phyloP scores from a whole-genome alignment of 2,797 vertebrate genomes.

The Acanthurus lineatus region DNA sequence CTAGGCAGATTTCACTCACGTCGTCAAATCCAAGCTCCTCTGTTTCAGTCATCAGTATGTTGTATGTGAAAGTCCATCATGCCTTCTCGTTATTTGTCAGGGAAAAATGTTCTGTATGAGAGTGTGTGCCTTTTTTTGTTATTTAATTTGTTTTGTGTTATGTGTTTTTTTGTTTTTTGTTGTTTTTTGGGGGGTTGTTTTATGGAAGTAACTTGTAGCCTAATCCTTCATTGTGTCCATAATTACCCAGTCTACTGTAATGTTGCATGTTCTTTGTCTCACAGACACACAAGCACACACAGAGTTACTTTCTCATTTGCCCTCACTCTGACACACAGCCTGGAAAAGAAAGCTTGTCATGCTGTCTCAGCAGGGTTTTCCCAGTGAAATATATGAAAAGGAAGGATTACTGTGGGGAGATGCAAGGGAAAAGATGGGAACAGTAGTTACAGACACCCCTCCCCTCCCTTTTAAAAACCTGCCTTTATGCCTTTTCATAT shows the following conservation, averaged over 20 bases:
- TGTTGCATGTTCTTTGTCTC: conserved; percentile 54
- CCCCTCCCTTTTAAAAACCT: neutral
- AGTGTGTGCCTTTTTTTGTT: too few relatives aligned
- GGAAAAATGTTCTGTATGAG: neutral
- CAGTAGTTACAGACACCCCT: neutral
- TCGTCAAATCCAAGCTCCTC: conserved; percentile 29
- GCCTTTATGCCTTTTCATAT: too few relatives aligned
- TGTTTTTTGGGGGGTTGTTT: too few relatives aligned
- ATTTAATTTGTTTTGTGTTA: conserved; percentile 30
- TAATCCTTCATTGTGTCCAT: conserved; percentile 69
- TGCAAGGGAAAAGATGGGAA: neutral
- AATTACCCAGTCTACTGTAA: conserved; percentile 62
- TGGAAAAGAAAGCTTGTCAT: conserved; percentile 46
- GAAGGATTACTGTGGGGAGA: neutral
- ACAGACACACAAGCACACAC: neutral
- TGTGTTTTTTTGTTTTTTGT: conserved; percentile 29
- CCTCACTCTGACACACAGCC: conserved; percentile 23
- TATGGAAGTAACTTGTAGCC: conserved; percentile 61
- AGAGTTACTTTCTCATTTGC: conserved; percentile 7
- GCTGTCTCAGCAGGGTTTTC: conserved; percentile 59
- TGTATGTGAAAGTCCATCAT: conserved; percentile 37
- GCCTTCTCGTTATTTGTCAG: conserved; percentile 32
- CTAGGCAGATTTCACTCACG: conserved; percentile 36
- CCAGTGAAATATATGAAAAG: conserved; percentile 33
- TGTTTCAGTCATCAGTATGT: conserved; percentile 29